Conservation (phyloP, 1,140 invertebrate species). For the Grapholita molesta region DNA sequence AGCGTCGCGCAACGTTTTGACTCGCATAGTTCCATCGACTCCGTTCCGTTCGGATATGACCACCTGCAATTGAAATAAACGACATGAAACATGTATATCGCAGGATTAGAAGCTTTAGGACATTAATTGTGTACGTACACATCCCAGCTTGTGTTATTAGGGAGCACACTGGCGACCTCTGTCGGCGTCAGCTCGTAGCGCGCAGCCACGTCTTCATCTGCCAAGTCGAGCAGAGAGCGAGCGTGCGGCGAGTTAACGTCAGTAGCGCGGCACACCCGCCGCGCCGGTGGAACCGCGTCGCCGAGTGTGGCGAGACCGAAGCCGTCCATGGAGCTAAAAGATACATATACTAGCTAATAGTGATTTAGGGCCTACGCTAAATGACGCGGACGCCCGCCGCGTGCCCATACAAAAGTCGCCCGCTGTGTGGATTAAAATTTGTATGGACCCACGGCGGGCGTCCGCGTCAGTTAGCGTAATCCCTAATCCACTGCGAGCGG, state of each 20-base stretch:
- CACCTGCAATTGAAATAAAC: background rate
- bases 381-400: too few species aligned
- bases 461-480: too few species aligned
- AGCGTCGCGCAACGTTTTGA: slow-evolving; percentile 35
- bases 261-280: slow-evolving; percentile 33
- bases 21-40: slow-evolving; percentile 28
- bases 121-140: slow-evolving; percentile 7
- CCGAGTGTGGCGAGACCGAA: slow-evolving; percentile 36
- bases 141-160: background rate
- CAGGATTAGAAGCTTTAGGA: background rate
- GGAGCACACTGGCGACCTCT: background rate
- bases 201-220: slow-evolving; percentile 23
- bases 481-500: too few species aligned
- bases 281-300: slow-evolving; percentile 31
- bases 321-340: background rate
- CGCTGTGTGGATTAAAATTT: too few species aligned
- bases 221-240: slow-evolving; percentile 41
- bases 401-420: too few species aligned
- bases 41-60: background rate
- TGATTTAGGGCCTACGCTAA: too few species aligned
- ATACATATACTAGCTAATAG: background rate
- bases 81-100: background rate
- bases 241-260: slow-evolving; percentile 12
- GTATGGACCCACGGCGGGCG: too few species aligned
- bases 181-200: background rate